Base-by-base conservation (phyloP, 1,140 invertebrate genomes). In the Drosophila lacteicornis region DNA sequence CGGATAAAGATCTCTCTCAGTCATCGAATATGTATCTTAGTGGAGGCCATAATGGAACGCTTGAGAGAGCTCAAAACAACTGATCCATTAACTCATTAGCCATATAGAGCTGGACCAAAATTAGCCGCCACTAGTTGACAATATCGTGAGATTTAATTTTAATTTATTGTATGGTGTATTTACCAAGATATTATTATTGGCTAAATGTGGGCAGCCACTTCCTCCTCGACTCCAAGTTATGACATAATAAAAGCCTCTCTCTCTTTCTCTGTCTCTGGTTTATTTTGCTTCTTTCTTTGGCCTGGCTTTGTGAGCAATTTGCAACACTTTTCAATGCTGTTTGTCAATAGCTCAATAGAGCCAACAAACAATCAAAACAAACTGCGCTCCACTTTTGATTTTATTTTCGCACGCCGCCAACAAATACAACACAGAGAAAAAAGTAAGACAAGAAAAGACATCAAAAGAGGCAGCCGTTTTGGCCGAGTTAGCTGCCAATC, bases 351-450 rank as follows among this genome's bases (percentile, higher is more conserved):
- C 2, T 36, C 33, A 38, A 50, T 17, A 42, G 38, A 55, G 51
- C 50, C 58, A 68, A 82, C 60, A 59, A 56, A 73, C 73, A 86
- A 82, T 78, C 65, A 70, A 78, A 78, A 78, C 79, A 82, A 86
- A 83, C 47, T 69, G 75, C 77, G 83, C 80, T 88, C 84, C 80
- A 86, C 83, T 88, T 86, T 75, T 79, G 45, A 74, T 78, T 58
- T 47, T 62, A 58, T 84, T 77, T 84, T 80, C 80, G 76, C 83
- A 86, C 84, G 80, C 80, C 68, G 73, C 19, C 42, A 40, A 43
- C 67, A 78, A 60, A 56, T 45, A 56, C 60, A 61, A 75, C 19
- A 46, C 49, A 50, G 46, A 55, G 17, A 17, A 43, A 75, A 43
- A 56, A 43, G 27, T 30, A 71, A 60, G 61, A 59, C 33, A 65